phyloP scores from a whole-genome alignment of 1,140 invertebrate genomes.

The Helicoverpa armigera region DNA sequence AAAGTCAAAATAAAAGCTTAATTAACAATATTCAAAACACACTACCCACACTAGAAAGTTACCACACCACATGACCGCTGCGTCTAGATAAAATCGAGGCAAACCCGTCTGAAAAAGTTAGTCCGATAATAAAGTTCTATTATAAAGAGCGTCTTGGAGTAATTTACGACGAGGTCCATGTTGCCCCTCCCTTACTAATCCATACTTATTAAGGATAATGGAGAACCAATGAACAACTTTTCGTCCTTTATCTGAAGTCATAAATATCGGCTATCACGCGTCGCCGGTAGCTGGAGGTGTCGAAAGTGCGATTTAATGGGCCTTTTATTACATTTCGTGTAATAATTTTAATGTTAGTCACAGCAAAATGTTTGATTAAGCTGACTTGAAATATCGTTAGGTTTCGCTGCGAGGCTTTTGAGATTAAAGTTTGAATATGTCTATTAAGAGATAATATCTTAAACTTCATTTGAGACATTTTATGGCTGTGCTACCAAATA shows the following conservation, averaged over 20 bases:
- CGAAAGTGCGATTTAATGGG: conserved; percentile 78
- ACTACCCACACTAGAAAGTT: background rate
- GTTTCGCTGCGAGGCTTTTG: background rate
- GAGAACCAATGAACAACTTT: conserved; percentile 81
- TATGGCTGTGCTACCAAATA: no score
- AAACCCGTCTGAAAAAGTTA: conserved; percentile 59
- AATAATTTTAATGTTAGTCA: conserved; percentile 72
- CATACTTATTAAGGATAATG: conserved; percentile 86
- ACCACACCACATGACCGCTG: background rate
- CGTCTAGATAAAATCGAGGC: background rate
- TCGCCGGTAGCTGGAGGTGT: conserved; percentile 76
- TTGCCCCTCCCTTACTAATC: conserved; percentile 79
- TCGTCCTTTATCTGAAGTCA: conserved; percentile 78
- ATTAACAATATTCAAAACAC: background rate
- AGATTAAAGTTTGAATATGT: no score
- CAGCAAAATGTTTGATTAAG: conserved; percentile 60
- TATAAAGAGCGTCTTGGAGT: conserved; percentile 76
- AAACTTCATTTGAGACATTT: no score
- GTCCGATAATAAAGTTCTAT: conserved; percentile 75
- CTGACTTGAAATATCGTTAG: background rate
- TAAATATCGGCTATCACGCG: conserved; percentile 79
- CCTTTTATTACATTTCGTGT: conserved; percentile 72
- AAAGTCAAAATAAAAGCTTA: conserved; percentile 8
- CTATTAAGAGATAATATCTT: background rate
- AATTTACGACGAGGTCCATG: conserved; percentile 77